Conservation (phyloP, 2,888 invertebrate species). For the Yponomeuta evonymella region DNA sequence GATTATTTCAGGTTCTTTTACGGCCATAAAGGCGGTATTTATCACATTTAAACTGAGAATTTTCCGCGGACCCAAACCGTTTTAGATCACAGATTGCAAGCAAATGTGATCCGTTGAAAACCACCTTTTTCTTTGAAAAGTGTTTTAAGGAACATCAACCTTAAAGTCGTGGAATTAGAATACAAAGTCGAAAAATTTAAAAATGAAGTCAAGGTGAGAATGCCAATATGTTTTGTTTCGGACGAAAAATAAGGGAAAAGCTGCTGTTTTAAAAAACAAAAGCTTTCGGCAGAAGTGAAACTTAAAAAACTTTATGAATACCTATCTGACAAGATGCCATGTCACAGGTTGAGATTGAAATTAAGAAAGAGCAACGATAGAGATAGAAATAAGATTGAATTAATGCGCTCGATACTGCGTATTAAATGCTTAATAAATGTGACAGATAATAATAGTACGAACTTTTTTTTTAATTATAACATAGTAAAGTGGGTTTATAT, state of each 20-base stretch:
- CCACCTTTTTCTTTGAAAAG: background rate
- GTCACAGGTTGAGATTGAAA: too few relatives aligned
- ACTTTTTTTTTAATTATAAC: too few relatives aligned
- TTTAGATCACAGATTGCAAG: conserved; percentile 49
- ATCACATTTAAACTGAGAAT: conserved; percentile 8
- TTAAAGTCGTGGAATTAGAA: background rate
- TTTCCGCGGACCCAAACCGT: conserved; percentile 24
- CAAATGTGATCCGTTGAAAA: conserved; percentile 43
- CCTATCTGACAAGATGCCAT: too few relatives aligned
- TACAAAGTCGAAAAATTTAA: background rate
- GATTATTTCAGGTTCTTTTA: background rate
- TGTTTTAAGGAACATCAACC: background rate
- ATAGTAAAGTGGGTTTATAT: too few relatives aligned
- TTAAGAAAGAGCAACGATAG: too few relatives aligned
- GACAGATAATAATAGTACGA: too few relatives aligned
- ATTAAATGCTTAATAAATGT: too few relatives aligned
- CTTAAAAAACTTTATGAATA: background rate
- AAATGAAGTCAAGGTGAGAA: background rate
- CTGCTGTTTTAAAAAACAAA: background rate
- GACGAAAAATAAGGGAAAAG: background rate
- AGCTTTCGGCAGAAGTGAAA: background rate
- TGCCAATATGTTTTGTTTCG: background rate
- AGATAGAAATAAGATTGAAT: too few relatives aligned
- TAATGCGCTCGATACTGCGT: too few relatives aligned
- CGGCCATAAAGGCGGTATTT: background rate